Evolutionary conservation across 2,888 invertebrate species (phyloP).

Genomic region (Chrysolina haemoptera): DNA sequence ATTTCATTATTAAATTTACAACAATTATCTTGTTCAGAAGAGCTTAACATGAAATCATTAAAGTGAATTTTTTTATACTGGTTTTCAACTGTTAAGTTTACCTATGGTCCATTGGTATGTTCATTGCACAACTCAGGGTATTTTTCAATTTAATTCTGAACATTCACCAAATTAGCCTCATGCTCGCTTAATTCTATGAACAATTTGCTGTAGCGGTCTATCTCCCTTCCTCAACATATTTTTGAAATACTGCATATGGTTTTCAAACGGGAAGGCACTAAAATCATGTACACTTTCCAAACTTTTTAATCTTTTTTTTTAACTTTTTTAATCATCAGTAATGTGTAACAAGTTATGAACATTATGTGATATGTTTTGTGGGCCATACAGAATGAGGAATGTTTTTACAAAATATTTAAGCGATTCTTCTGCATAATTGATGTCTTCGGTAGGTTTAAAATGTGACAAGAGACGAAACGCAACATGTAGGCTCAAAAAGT

Average conservation of each 20-base stretch:
- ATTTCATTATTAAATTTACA: not conserved
- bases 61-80: not conserved
- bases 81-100: not conserved
- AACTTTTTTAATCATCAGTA: too few species aligned
- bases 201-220: conserved; percentile 40
- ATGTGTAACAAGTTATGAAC: too few species aligned
- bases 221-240: conserved; percentile 26
- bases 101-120: conserved; percentile 6
- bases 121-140: not conserved
- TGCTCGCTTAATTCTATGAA: conserved; percentile 14
- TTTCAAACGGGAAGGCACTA: conserved; percentile 45
- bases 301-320: too few species aligned
- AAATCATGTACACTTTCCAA: too few species aligned
- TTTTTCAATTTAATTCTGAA: not conserved
- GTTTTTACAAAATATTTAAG: too few species aligned
- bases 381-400: too few species aligned
- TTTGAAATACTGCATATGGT: conserved; percentile 38
- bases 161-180: not conserved
- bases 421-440: too few species aligned
- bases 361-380: too few species aligned
- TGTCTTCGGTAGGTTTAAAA: too few species aligned
- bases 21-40: conserved; percentile 7
- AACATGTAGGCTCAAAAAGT: too few species aligned
- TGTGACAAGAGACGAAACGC: too few species aligned
- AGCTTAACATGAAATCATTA: not conserved